Percentiles rank a stretch among this genome's conserved stretches.
Evolutionary conservation across 2,888 invertebrate genomes (phyloP).

Genomic region (Cyaniris semiargus): DNA sequence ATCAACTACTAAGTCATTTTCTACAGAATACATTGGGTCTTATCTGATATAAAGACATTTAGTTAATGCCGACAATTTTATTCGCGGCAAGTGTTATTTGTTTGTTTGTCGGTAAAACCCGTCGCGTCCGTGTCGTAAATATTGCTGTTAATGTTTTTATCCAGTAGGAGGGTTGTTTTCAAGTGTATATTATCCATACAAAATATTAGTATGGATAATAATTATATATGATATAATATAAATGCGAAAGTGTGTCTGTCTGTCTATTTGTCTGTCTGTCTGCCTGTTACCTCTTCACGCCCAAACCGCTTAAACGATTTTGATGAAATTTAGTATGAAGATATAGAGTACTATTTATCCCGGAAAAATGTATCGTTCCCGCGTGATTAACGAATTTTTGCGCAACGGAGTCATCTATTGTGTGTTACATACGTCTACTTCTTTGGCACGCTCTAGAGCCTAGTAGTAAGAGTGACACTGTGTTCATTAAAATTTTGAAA

Average conservation of each 20-base stretch:
- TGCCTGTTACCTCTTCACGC: no score
- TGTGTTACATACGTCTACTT: no score
- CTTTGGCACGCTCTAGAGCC: no score
- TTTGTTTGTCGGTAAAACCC: neutral
- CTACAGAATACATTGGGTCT: neutral
- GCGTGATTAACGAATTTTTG: no score
- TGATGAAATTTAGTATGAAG: neutral
- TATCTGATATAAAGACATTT: slow-evolving; percentile 3
- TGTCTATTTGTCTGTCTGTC: neutral
- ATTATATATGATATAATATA: neutral
- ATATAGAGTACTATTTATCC: no score
- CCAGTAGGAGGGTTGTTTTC: neutral
- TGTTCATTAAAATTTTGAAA: no score
- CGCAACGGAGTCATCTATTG: no score
- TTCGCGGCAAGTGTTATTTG: neutral
- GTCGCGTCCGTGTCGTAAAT: slow-evolving; percentile 1
- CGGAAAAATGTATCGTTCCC: no score
- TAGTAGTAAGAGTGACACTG: no score
- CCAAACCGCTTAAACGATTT: no score
- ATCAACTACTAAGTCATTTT: no score
- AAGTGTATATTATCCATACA: neutral
- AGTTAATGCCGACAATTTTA: neutral
- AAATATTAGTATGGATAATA: no score
- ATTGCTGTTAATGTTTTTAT: neutral
- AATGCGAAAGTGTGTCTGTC: neutral